Percentiles rank a stretch among this genome's conserved stretches.
phyloP scores from a whole-genome alignment of 2,113 vertebrate genomes.

The Clarias magur region DNA sequence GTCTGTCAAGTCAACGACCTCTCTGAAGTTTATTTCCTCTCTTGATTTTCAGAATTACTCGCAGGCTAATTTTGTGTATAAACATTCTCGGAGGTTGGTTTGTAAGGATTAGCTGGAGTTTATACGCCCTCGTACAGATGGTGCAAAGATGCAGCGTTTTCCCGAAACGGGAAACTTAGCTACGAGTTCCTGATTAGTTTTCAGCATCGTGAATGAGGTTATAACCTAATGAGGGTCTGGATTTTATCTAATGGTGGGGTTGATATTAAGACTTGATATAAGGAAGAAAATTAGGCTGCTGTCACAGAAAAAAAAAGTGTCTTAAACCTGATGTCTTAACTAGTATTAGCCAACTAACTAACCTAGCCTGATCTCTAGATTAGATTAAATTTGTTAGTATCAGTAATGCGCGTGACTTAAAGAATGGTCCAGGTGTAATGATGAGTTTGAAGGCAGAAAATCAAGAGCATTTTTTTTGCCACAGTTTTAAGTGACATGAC shows the following conservation, averaged over 20 bases:
- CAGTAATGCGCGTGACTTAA: neutral
- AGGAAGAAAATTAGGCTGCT: neutral
- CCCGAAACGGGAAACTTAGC: neutral
- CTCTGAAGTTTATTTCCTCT: conserved; percentile 43
- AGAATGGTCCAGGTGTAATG: neutral
- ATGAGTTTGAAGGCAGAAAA: neutral
- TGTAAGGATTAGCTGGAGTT: conserved; percentile 44
- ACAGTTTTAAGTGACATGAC: neutral
- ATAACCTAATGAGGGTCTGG: neutral
- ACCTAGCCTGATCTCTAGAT: neutral
- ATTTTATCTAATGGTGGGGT: neutral
- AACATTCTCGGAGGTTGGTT: conserved; percentile 36
- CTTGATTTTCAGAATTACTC: conserved; percentile 5
- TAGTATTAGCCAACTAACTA: neutral
- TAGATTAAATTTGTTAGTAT: neutral
- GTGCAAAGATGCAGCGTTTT: neutral
- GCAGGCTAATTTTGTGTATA: conserved; percentile 20
- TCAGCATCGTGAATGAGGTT: neutral
- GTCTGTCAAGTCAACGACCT: conserved; percentile 2
- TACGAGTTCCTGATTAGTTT: neutral
- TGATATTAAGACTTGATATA: neutral
- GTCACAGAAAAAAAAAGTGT: neutral
- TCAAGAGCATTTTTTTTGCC: neutral
- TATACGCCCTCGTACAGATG: conserved; percentile 32
- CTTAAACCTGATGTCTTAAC: neutral